A percentile compares a stretch with the other conserved stretches of the same genome.
Conservation (phyloP, 2,888 invertebrate genomes). For the Sphaeridia pumilis region DNA sequence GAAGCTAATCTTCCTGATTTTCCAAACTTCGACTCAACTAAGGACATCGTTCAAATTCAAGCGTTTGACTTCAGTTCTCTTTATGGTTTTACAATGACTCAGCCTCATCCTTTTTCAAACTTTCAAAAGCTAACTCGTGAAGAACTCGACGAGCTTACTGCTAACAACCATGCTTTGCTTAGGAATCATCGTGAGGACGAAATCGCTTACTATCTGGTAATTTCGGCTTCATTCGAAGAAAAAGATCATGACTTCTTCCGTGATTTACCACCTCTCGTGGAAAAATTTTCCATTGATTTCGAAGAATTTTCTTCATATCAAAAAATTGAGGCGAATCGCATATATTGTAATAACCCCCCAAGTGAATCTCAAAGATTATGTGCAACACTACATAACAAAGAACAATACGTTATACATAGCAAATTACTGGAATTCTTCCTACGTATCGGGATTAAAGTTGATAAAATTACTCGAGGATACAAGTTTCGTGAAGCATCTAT, state of each 20-base stretch:
- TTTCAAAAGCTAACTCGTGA: neutral
- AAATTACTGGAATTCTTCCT: neutral
- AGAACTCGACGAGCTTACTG: neutral
- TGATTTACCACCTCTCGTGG: neutral
- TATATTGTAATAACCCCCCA: too few species aligned
- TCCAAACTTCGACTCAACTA: neutral
- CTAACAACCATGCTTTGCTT: neutral
- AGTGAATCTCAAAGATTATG: too few species aligned
- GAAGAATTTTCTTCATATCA: neutral
- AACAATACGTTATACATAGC: neutral
- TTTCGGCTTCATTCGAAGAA: neutral
- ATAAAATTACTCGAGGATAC: neutral
- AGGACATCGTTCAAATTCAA: neutral
- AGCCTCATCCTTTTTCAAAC: neutral
- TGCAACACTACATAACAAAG: too few species aligned
- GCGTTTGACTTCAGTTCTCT: neutral
- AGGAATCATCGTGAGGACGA: too few species aligned
- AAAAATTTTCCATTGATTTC: neutral
- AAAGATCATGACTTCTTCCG: neutral
- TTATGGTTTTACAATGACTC: neutral
- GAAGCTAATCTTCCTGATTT: neutral
- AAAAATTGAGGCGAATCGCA: neutral
- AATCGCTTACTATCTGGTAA: neutral
- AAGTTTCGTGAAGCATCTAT: neutral
- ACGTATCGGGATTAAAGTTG: neutral